Evolutionary conservation across 2,888 invertebrate genomes (phyloP).

Genomic region (Sarcophaga variegata): DNA sequence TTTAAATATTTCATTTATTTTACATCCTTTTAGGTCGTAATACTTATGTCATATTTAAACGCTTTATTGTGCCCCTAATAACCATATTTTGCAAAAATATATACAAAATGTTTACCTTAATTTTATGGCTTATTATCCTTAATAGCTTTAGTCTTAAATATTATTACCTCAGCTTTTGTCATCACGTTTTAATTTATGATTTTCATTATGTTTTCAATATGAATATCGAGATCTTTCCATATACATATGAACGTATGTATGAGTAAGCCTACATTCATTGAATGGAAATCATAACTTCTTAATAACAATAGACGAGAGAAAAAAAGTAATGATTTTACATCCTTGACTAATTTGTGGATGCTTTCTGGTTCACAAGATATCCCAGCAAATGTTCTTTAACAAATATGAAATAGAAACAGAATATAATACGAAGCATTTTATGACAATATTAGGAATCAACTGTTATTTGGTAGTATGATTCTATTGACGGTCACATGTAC

Average conservation of each 20-base stretch:
- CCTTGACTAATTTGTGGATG: too few relatives aligned
- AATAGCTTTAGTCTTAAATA: constrained; percentile 4
- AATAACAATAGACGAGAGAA: neutral
- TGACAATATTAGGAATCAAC: neutral
- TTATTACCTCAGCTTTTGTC: constrained; percentile 1
- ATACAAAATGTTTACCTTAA: constrained; percentile 62
- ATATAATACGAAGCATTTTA: neutral
- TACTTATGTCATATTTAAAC: neutral
- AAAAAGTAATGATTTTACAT: neutral
- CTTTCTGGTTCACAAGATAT: neutral
- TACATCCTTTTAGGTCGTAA: too few relatives aligned
- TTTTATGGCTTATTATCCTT: constrained; percentile 65
- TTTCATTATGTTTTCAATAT: constrained; percentile 52
- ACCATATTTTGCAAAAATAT: too few relatives aligned
- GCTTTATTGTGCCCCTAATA: neutral
- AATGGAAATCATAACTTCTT: neutral
- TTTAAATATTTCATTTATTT: too few relatives aligned
- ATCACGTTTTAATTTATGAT: constrained; percentile 49
- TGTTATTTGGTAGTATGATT: too few relatives aligned
- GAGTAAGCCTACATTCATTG: too few relatives aligned
- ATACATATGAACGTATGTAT: too few relatives aligned
- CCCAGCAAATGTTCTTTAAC: neutral
- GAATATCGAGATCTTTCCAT: neutral
- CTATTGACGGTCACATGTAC: too few relatives aligned
- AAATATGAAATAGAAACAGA: neutral